A percentile compares a stretch with the other conserved stretches of the same genome.
Conservation (phyloP, 2,888 invertebrate species). For the Eudemis profundana region DNA sequence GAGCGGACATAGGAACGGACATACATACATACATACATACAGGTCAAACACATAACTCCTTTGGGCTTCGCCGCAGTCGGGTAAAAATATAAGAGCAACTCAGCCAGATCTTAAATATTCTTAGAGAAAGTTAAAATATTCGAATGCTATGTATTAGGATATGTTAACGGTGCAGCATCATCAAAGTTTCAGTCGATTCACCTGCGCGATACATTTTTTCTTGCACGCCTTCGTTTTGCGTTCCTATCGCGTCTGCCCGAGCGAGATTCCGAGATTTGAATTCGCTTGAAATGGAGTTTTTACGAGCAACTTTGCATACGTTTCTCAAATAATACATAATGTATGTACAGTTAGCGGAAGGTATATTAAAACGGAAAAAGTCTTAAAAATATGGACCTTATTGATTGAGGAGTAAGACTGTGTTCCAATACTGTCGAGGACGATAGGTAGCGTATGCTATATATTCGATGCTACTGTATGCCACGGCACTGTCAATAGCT, state of each 20-base stretch:
- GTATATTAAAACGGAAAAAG: neutral
- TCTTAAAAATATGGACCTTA: neutral
- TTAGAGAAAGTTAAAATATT: neutral
- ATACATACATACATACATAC: too few relatives aligned
- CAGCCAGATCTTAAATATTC: neutral
- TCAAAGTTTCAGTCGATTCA: slow-evolving; percentile 2
- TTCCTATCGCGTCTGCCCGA: slow-evolving; percentile 6
- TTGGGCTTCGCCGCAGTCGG: too few relatives aligned
- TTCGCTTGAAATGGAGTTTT: slow-evolving; percentile 27
- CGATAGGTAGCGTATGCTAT: neutral
- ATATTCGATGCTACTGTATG: neutral
- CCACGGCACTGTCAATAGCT: slow-evolving; percentile 27
- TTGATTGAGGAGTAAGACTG: neutral
- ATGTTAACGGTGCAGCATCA: neutral
- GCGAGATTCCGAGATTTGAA: slow-evolving; percentile 24
- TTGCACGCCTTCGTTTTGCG: slow-evolving; percentile 2
- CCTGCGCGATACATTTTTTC: neutral
- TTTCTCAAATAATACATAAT: slow-evolving; percentile 30
- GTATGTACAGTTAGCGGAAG: slow-evolving; percentile 5
- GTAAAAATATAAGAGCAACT: neutral
- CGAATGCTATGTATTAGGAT: neutral
- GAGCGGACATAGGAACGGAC: too few relatives aligned
- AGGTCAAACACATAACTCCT: too few relatives aligned
- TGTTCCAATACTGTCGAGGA: neutral
- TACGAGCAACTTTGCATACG: slow-evolving; percentile 30